Evolutionary conservation across 2,113 vertebrate genomes (phyloP).

Genomic region (Apaloderma vittatum): DNA sequence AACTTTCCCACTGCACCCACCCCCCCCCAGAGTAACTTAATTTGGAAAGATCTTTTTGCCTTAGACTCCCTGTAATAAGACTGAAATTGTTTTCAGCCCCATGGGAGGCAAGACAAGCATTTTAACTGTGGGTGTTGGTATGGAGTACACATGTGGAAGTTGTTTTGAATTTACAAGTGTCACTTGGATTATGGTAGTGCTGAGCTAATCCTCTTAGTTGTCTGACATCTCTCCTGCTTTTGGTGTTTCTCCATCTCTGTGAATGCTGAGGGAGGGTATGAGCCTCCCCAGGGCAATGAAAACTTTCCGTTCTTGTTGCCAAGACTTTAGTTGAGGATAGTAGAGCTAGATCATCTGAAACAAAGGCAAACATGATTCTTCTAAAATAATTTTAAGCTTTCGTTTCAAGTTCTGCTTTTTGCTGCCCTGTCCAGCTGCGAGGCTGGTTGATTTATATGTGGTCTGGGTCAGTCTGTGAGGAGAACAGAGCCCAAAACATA

Average conservation of each 20-base stretch:
- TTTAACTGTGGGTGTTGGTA: slow-evolving; percentile 20
- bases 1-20: too few relatives aligned
- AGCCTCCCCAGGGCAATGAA: slow-evolving; percentile 41
- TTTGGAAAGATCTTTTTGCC: slow-evolving; percentile 2
- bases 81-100: background rate
- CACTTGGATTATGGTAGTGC: slow-evolving; percentile 36
- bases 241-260: slow-evolving; percentile 41
- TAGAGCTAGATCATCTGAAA: slow-evolving; percentile 65
- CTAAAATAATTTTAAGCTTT: slow-evolving; percentile 55
- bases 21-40: background rate
- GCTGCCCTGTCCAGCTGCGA: background rate
- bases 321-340: slow-evolving; percentile 56
- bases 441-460: background rate
- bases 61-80: background rate
- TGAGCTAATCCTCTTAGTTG: slow-evolving; percentile 39
- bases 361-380: slow-evolving; percentile 55
- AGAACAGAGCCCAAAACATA: background rate
- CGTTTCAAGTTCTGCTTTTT: slow-evolving; percentile 49
- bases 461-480: background rate
- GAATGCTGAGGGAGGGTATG: slow-evolving; percentile 1
- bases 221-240: slow-evolving; percentile 43
- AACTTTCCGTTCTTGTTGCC: slow-evolving; percentile 78
- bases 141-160: slow-evolving; percentile 7
- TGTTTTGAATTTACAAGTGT: slow-evolving; percentile 53
- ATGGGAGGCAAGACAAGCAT: background rate